A percentile compares a stretch with the other conserved stretches of the same genome.
phyloP scores from a whole-genome alignment of 2,797 vertebrate genomes.

The Oreortyx pictus region DNA sequence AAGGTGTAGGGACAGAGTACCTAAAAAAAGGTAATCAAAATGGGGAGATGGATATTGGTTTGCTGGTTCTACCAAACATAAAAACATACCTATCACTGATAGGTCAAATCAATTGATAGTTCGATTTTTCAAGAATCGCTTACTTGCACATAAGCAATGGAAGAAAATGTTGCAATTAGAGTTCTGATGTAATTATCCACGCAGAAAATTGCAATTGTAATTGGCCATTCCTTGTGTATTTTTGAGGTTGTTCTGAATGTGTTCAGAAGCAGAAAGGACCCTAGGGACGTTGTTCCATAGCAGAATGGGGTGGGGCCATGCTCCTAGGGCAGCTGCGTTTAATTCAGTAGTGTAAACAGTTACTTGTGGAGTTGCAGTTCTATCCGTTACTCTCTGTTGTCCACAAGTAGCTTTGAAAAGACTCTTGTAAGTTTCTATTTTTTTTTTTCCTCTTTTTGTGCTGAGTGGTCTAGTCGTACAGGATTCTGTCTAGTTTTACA shows the following conservation, averaged over 20 bases:
- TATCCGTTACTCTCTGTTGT: background rate
- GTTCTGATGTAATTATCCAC: background rate
- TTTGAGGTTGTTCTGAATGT: background rate
- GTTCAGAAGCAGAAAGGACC: background rate
- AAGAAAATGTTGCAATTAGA: background rate
- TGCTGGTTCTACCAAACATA: background rate
- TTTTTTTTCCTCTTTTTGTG: background rate
- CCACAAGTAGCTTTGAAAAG: background rate
- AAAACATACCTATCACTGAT: background rate
- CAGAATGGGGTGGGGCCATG: background rate
- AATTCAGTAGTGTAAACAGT: background rate
- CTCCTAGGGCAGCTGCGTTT: background rate
- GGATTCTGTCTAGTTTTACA: background rate
- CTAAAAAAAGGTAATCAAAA: background rate
- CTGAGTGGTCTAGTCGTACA: background rate
- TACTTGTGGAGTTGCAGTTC: background rate
- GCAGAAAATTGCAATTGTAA: background rate
- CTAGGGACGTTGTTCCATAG: background rate
- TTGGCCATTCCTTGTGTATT: background rate
- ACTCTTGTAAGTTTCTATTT: background rate
- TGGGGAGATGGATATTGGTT: background rate
- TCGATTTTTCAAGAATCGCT: background rate
- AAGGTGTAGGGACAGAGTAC: background rate
- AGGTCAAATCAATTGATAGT: background rate
- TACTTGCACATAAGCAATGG: accelerated